Evolutionary conservation across 2,113 vertebrate genomes (phyloP).

Genomic region (Myotis yumanensis): DNA sequence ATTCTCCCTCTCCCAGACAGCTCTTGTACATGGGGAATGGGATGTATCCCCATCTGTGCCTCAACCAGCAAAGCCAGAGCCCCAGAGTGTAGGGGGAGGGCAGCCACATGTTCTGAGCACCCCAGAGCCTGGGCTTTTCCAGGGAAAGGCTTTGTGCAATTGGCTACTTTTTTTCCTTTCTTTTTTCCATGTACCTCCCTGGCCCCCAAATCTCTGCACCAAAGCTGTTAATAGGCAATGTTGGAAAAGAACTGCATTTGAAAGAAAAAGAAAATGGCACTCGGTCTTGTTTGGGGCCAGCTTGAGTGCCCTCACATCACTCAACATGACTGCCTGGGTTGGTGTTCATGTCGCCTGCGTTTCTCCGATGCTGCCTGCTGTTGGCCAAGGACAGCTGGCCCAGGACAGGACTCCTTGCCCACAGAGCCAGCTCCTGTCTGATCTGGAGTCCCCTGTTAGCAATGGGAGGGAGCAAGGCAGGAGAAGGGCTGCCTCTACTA

Average conservation of each 20-base stretch:
- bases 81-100: neutral
- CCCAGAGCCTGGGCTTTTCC: slow-evolving; percentile 18
- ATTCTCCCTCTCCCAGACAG: neutral
- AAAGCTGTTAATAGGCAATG: slow-evolving; percentile 65
- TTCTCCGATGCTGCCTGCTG: neutral
- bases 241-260: slow-evolving; percentile 71
- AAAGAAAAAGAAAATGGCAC: slow-evolving; percentile 56
- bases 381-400: neutral
- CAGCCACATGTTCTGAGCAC: neutral
- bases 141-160: slow-evolving; percentile 46
- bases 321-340: neutral
- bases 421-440: neutral
- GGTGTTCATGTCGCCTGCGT: neutral
- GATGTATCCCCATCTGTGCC: slow-evolving; percentile 35
- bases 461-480: too few species aligned
- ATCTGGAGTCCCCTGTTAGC: neutral
- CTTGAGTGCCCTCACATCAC: neutral
- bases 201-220: slow-evolving; percentile 57
- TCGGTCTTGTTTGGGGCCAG: slow-evolving; percentile 15
- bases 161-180: neutral
- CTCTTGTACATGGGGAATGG: neutral
- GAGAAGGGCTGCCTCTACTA: neutral
- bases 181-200: slow-evolving; percentile 31
- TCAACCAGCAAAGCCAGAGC: neutral
- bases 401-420: neutral